phyloP scores from a whole-genome alignment of 2,888 invertebrate species.

The Eupeodes luniger region DNA sequence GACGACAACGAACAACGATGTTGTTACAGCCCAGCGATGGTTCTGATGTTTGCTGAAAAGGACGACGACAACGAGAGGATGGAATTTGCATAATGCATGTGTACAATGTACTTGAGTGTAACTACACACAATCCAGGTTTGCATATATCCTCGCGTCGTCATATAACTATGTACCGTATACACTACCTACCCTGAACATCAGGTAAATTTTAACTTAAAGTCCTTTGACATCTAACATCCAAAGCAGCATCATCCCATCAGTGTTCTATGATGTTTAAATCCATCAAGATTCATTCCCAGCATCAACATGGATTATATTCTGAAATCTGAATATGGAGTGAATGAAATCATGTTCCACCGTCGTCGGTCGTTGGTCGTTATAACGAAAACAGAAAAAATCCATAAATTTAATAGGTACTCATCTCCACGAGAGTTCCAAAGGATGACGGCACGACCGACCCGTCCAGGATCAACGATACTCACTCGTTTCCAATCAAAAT shows the following conservation, averaged over 20 bases:
- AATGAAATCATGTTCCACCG: conserved; percentile 36
- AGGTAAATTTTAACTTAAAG: conserved; percentile 38
- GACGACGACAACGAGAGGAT: conserved; percentile 44
- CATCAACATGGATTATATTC: conserved; percentile 17
- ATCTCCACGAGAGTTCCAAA: background rate
- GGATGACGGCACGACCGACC: background rate
- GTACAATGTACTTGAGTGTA: conserved; percentile 28
- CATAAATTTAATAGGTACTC: background rate
- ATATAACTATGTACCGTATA: too few relatives aligned
- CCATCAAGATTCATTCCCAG: conserved; percentile 56
- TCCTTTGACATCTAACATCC: conserved; percentile 46
- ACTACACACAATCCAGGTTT: conserved; percentile 21
- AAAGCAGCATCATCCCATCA: background rate
- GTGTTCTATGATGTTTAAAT: conserved; percentile 42
- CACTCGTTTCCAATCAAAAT: conserved; percentile 28
- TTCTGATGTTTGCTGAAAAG: background rate
- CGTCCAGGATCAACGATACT: background rate
- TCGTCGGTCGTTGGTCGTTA: conserved; percentile 21
- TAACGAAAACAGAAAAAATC: background rate
- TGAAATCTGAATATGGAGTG: background rate
- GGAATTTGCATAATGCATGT: conserved; percentile 71
- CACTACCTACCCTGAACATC: too few relatives aligned
- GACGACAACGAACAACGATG: conserved; percentile 27
- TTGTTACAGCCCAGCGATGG: conserved; percentile 4
- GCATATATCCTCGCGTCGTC: too few relatives aligned